Conservation (phyloP, 2,888 invertebrate species). For the Drosophila subsilvestris region DNA sequence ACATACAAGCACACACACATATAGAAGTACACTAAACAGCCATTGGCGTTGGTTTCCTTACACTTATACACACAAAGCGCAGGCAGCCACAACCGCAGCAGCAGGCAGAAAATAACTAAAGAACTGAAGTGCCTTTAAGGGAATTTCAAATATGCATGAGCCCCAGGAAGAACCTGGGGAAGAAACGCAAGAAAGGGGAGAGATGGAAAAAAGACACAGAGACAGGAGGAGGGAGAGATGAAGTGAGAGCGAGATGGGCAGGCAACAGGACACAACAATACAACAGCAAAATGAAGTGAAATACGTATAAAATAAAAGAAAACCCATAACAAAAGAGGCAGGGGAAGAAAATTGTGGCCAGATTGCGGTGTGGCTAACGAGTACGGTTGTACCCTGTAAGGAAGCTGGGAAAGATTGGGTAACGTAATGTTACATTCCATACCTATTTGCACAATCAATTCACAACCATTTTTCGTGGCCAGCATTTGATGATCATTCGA, state of each 20-base stretch:
- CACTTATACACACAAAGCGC: conserved; percentile 25
- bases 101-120: conserved; percentile 37
- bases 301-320: conserved; percentile 71
- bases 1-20: neutral
- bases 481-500: no score
- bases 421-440: no score
- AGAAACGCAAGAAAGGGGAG: neutral
- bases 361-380: neutral
- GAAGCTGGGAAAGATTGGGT: no score
- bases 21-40: conserved; percentile 22
- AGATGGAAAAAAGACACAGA: neutral
- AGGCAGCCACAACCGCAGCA: conserved; percentile 44
- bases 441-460: no score
- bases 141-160: conserved; percentile 78
- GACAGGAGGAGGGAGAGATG: neutral
- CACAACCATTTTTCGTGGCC: no score
- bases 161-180: conserved; percentile 32
- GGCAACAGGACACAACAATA: conserved; percentile 49
- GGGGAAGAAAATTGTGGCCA: neutral
- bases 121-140: conserved; percentile 77
- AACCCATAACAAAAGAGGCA: conserved; percentile 32
- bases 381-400: neutral
- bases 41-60: conserved; percentile 7
- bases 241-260: conserved; percentile 11
- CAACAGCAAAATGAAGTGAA: conserved; percentile 67